These are phyloP conservation scores for Periplaneta americana DNA, from an alignment of 1,140 invertebrate species.

Conservation along the genomic window DNA sequence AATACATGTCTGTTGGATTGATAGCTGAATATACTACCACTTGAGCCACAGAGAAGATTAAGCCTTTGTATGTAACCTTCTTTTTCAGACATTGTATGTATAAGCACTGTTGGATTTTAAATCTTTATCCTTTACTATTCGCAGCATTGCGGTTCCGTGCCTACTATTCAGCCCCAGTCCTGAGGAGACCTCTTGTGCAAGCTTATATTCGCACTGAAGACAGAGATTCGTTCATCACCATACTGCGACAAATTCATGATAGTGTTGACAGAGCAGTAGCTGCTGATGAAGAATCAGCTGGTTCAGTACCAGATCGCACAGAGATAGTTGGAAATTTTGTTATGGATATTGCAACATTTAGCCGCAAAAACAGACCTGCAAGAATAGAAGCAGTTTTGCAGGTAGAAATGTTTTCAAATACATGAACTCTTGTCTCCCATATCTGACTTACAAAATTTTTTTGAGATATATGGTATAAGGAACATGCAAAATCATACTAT, in stretches of 20 bases:
- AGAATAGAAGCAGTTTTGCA: conserved; percentile 26
- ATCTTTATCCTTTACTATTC: no score
- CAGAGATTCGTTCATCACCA: conserved; percentile 44
- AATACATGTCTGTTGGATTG: no score
- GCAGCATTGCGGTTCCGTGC: conserved; percentile 36
- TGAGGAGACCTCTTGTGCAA: conserved; percentile 46
- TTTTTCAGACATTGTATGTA: no score
- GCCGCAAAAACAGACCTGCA: conserved; percentile 23
- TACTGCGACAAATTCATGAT: conserved; percentile 43
- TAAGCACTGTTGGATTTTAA: no score
- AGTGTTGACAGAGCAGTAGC: conserved; percentile 29
- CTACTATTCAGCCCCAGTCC: conserved; percentile 45
- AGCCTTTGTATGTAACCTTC: no score
- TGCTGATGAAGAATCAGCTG: neutral
- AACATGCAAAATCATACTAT: no score
- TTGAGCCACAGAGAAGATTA: no score
- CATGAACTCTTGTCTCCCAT: neutral
- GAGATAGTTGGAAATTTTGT: conserved; percentile 46
- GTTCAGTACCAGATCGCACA: conserved; percentile 7
- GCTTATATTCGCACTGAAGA: conserved; percentile 51
- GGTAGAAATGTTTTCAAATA: conserved; percentile 20
- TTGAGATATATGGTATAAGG: neutral
- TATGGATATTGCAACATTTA: conserved; percentile 34
- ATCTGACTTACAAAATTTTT: conserved; percentile 24
- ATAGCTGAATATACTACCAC: no score